Evolutionary conservation across 2,113 vertebrate species (phyloP).

Genomic region (Sigmodon hispidus): DNA sequence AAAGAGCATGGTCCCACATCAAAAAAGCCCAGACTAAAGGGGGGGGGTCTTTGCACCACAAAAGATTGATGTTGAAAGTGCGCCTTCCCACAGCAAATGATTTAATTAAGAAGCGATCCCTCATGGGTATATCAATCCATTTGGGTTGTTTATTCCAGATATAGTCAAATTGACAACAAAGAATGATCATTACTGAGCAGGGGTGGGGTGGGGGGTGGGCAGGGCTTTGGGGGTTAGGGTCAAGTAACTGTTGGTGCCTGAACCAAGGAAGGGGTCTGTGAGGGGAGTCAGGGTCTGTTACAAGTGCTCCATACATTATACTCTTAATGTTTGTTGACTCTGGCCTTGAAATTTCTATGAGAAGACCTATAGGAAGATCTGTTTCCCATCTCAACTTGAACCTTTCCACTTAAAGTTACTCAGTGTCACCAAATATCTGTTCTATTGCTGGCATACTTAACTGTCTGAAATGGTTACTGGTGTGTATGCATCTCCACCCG

Average conservation of each 20-base stretch:
- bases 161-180: too few species aligned
- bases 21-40: neutral
- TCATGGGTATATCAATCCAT: too few species aligned
- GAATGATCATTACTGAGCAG: too few species aligned
- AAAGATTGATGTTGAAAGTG: neutral
- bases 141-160: too few species aligned
- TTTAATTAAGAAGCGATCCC: neutral
- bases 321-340: neutral
- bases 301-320: neutral
- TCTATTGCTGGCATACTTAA: neutral
- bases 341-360: neutral
- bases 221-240: neutral
- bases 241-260: neutral
- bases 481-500: neutral
- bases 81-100: neutral
- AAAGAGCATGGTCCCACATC: too few species aligned
- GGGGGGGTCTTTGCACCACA: neutral
- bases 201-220: too few species aligned
- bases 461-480: neutral
- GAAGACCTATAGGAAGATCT: neutral
- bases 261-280: fast-evolving
- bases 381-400: neutral
- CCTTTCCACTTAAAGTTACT: neutral
- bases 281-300: too few species aligned
- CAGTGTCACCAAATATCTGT: neutral